Percentiles rank a stretch among this genome's conserved stretches.
These are phyloP conservation scores for Sternotherus odoratus DNA, from an alignment of 2,797 vertebrate species.

Conservation along the genomic window DNA sequence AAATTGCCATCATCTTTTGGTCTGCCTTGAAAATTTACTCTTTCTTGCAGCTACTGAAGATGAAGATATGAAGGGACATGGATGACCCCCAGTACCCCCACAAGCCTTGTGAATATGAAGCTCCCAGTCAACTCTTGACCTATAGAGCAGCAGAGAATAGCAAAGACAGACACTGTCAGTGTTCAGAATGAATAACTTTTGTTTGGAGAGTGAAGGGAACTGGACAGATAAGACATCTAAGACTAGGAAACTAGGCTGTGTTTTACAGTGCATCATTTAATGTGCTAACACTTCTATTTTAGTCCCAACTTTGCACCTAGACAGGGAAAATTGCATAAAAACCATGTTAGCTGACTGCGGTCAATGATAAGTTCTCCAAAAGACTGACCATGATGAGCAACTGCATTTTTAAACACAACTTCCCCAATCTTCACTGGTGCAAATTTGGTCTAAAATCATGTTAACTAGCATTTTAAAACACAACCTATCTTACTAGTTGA, in stretches of 20 bases:
- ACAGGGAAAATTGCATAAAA: not conserved
- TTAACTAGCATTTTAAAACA: not conserved
- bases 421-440: not conserved
- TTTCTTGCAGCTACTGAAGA: not conserved
- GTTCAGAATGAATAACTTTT: not conserved
- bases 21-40: not conserved
- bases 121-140: not conserved
- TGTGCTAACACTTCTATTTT: not conserved
- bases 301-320: not conserved
- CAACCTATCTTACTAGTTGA: not conserved
- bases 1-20: not conserved
- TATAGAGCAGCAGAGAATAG: not conserved
- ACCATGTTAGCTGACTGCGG: not conserved
- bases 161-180: not conserved
- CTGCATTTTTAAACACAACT: not conserved
- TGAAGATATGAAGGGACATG: not conserved
- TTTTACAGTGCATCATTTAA: not conserved
- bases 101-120: not conserved
- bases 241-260: not conserved
- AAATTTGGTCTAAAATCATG: not conserved
- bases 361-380: not conserved
- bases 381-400: not conserved
- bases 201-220: not conserved
- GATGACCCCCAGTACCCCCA: not conserved
- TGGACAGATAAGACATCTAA: not conserved